Percentiles rank a stretch among this genome's conserved stretches.
phyloP scores from a whole-genome alignment of 2,888 invertebrate species.

The Leptura quadrifasciata region DNA sequence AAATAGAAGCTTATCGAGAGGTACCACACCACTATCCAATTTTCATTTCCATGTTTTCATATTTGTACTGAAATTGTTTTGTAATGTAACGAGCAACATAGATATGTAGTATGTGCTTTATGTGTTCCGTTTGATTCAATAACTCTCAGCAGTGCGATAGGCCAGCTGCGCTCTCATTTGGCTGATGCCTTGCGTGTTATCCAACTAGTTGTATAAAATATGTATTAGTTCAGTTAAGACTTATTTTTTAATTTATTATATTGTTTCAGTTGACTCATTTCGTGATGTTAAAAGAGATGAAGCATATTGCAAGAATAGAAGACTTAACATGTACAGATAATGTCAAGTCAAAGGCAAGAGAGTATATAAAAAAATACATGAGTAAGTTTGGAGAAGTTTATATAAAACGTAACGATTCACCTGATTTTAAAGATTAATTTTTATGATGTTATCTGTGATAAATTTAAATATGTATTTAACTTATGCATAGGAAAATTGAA shows the following conservation, averaged over 20 bases:
- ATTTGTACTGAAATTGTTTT: too few relatives aligned
- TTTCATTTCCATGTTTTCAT: too few relatives aligned
- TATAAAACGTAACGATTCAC: constrained; percentile 81
- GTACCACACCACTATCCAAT: too few relatives aligned
- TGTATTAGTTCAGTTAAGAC: background rate
- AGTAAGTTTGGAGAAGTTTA: constrained; percentile 92
- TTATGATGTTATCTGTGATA: constrained; percentile 52
- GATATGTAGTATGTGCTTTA: too few relatives aligned
- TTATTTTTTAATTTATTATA: background rate
- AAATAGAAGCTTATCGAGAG: too few relatives aligned
- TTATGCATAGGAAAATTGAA: background rate
- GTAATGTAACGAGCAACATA: too few relatives aligned
- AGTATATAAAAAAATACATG: constrained; percentile 97
- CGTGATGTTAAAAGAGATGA: constrained; percentile 95
- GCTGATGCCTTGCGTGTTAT: too few relatives aligned
- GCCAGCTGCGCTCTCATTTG: too few relatives aligned
- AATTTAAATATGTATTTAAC: constrained; percentile 3
- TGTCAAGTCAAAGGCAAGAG: constrained; percentile 95
- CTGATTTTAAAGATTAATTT: constrained; percentile 65
- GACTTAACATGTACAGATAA: constrained; percentile 92
- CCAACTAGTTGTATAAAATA: too few relatives aligned
- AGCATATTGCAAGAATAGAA: constrained; percentile 90
- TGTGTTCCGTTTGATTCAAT: too few relatives aligned
- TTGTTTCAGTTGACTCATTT: constrained; percentile 91
- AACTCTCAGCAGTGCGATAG: too few relatives aligned